Evolutionary conservation across 2,888 invertebrate species (phyloP).

Genomic region (Volucella zonaria): DNA sequence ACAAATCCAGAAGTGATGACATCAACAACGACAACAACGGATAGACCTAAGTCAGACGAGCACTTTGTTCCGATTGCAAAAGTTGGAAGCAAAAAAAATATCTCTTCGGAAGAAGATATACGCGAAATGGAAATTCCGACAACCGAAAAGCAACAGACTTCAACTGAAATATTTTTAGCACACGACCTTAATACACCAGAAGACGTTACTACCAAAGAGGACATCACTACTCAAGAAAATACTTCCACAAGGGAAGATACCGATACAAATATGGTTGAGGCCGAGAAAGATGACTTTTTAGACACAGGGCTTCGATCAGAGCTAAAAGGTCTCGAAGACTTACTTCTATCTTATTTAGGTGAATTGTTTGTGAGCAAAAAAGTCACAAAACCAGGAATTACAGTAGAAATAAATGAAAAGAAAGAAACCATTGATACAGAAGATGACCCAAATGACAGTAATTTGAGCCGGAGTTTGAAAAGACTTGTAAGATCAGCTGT

Average conservation of each 20-base stretch:
- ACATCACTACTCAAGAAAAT: no score
- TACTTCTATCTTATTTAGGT: slow-evolving; percentile 78
- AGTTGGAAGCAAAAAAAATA: no score
- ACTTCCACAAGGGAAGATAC: neutral
- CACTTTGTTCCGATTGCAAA: no score
- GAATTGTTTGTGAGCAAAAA: slow-evolving; percentile 58
- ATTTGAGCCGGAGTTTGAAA: slow-evolving; percentile 83
- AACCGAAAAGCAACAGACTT: no score
- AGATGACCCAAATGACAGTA: slow-evolving; percentile 82
- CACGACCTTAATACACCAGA: no score
- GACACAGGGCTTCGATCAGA: slow-evolving; percentile 74
- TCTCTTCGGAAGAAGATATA: no score
- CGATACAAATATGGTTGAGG: neutral
- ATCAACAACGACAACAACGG: neutral
- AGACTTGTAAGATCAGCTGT: slow-evolving; percentile 82
- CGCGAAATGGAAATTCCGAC: no score
- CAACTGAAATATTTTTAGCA: no score
- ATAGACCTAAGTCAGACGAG: neutral
- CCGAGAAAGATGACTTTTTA: neutral
- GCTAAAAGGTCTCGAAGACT: slow-evolving; percentile 77
- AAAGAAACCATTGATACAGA: slow-evolving; percentile 83
- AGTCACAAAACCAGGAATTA: slow-evolving; percentile 75
- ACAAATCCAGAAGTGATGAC: neutral
- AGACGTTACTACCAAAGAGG: no score
- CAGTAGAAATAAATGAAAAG: slow-evolving; percentile 77